These are phyloP conservation scores for Leptoteleia sp. DNA, from an alignment of 1,140 invertebrate genomes.

Conservation along the genomic window DNA sequence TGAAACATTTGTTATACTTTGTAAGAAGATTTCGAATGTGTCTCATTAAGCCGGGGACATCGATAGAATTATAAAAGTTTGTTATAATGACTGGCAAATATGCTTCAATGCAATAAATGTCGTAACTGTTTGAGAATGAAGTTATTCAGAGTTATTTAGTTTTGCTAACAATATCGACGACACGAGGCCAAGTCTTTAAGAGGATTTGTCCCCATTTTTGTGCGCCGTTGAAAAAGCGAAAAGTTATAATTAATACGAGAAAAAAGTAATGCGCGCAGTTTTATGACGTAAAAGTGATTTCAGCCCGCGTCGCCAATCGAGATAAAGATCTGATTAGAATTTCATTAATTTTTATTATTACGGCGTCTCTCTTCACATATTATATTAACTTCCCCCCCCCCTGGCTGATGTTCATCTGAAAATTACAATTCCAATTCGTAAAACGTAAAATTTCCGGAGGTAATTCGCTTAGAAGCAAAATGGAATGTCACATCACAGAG, in stretches of 20 bases:
- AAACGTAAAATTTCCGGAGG: slow-evolving; percentile 38
- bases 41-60: slow-evolving; percentile 6
- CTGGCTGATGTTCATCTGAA: slow-evolving; percentile 34
- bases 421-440: slow-evolving; percentile 50
- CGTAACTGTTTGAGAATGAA: slow-evolving; percentile 30
- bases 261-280: slow-evolving; percentile 10
- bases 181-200: slow-evolving; percentile 25
- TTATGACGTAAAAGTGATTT: slow-evolving; percentile 26
- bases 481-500: slow-evolving; percentile 41
- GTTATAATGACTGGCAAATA: slow-evolving; percentile 22
- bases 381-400: slow-evolving; percentile 29
- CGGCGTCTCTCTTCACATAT: slow-evolving; percentile 14
- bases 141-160: slow-evolving; percentile 29
- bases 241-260: slow-evolving; percentile 44
- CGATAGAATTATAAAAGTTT: slow-evolving; percentile 28
- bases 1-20: no score
- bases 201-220: slow-evolving; percentile 29
- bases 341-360: slow-evolving; percentile 39
- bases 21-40: slow-evolving; percentile 17
- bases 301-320: slow-evolving; percentile 4
- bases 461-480: slow-evolving; percentile 54
- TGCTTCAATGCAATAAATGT: slow-evolving; percentile 25
- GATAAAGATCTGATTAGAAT: slow-evolving; percentile 47
- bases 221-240: slow-evolving; percentile 9
- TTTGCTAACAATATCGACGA: slow-evolving; percentile 25